A percentile compares a stretch with the other conserved stretches of the same genome.
These are phyloP conservation scores for Micrasema minimum DNA, from an alignment of 1,140 invertebrate species.

Conservation along the genomic window DNA sequence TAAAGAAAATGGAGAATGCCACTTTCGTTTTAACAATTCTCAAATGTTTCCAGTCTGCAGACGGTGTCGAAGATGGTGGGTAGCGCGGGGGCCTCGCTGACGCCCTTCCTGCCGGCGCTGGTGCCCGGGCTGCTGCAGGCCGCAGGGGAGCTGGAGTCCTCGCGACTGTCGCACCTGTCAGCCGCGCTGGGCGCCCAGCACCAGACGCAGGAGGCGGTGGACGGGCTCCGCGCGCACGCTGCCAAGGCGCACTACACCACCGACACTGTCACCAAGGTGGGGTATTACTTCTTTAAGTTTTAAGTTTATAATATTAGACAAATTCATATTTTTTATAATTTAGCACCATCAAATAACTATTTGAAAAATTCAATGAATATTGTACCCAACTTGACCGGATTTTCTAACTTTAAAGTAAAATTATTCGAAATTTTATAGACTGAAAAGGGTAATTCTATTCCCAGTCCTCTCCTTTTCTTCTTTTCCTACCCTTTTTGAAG, in stretches of 20 bases:
- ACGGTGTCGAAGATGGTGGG: conserved; percentile 87
- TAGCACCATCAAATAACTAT: too few species aligned
- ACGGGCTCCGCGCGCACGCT: conserved; percentile 78
- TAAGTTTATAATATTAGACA: too few species aligned
- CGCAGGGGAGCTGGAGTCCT: conserved; percentile 85
- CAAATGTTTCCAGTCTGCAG: conserved; percentile 71
- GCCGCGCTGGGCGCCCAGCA: conserved; percentile 75
- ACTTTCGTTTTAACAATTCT: neutral
- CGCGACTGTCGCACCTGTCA: conserved; percentile 82
- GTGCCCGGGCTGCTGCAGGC: conserved; percentile 87
- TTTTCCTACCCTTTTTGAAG: too few species aligned
- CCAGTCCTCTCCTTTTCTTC: too few species aligned
- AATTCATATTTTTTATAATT: too few species aligned
- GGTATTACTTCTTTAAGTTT: too few species aligned
- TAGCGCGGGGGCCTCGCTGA: conserved; percentile 79
- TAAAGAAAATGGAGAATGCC: too few species aligned
- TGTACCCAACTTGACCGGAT: too few species aligned
- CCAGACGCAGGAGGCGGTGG: conserved; percentile 77
- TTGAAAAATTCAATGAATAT: too few species aligned
- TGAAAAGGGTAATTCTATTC: too few species aligned
- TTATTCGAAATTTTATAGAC: too few species aligned
- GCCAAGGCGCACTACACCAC: conserved; percentile 88
- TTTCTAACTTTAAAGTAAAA: too few species aligned
- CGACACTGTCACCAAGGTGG: conserved; percentile 85
- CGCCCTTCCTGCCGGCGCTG: conserved; percentile 81